Percentiles rank a stretch among this genome's conserved stretches.
Conservation (phyloP, 2,888 invertebrate genomes). For the Andrena haemorrhoa region DNA sequence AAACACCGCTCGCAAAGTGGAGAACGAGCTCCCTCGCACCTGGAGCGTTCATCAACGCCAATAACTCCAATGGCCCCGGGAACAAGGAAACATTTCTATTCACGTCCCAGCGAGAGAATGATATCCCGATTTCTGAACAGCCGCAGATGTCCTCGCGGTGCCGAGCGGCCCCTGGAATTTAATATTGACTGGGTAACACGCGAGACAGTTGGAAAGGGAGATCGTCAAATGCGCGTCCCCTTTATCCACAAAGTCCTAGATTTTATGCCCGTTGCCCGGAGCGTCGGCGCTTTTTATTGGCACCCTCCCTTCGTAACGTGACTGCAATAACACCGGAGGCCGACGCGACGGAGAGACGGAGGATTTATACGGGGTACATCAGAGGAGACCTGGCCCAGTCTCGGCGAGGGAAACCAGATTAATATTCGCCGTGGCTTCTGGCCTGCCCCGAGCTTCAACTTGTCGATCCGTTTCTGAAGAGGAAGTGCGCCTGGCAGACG, state of each 20-base stretch:
- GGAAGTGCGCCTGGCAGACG: conserved; percentile 19
- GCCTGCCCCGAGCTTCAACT: conserved; percentile 39
- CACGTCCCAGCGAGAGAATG: neutral
- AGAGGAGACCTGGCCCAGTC: neutral
- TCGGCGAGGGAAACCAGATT: conserved; percentile 40
- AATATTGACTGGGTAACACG: conserved; percentile 26
- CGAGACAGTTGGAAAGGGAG: conserved; percentile 22
- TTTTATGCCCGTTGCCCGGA: conserved; percentile 27
- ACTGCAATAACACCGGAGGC: conserved; percentile 49
- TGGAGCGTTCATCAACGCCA: neutral
- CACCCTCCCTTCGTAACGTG: conserved; percentile 43
- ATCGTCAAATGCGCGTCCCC: conserved; percentile 40
- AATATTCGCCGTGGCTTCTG: conserved; percentile 58
- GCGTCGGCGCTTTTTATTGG: conserved; percentile 51
- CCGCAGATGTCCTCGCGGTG: neutral
- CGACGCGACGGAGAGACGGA: neutral
- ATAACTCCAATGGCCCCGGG: neutral
- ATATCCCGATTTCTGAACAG: neutral
- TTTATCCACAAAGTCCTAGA: conserved; percentile 6
- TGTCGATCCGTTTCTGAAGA: conserved; percentile 48
- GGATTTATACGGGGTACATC: conserved; percentile 32
- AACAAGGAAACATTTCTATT: conserved; percentile 2
- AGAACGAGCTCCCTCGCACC: neutral
- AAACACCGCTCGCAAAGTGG: neutral
- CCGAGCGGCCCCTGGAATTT: conserved; percentile 11